Conservation (phyloP, 2,797 vertebrate genomes). For the Sylvia borin region DNA sequence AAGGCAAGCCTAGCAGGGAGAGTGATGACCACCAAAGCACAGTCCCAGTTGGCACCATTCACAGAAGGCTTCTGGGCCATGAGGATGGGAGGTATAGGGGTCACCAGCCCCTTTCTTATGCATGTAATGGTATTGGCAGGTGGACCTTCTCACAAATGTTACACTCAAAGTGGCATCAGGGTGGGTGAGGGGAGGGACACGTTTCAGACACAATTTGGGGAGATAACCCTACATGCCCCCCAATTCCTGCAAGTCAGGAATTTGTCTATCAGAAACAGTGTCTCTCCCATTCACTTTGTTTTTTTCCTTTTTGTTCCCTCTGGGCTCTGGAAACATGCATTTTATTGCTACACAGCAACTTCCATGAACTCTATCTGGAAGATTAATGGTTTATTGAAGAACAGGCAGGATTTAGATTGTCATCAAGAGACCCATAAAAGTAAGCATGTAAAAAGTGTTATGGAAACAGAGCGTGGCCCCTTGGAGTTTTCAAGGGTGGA, state of each 20-base stretch:
- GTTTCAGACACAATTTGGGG: not conserved
- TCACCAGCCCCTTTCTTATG: not conserved
- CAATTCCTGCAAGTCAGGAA: not conserved
- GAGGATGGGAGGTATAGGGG: not conserved
- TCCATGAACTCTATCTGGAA: conserved; percentile 66
- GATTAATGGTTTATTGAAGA: conserved; percentile 76
- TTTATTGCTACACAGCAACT: conserved; percentile 63
- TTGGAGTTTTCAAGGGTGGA: conserved; percentile 55
- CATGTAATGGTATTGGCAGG: not conserved
- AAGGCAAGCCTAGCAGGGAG: no score
- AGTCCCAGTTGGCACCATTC: not conserved
- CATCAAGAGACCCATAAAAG: conserved; percentile 74
- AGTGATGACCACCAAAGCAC: not conserved
- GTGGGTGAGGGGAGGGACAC: not conserved
- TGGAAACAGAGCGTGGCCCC: conserved; percentile 64
- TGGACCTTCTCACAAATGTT: not conserved
- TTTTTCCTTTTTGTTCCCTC: conserved; percentile 26
- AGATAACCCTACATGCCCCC: not conserved
- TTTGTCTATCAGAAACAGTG: not conserved
- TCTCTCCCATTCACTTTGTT: not conserved
- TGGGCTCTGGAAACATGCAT: conserved; percentile 45
- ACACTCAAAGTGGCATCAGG: not conserved
- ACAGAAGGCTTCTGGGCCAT: not conserved
- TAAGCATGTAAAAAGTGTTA: conserved; percentile 68
- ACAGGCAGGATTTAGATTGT: conserved; percentile 75